Evolutionary conservation across 2,888 invertebrate species (phyloP).

Genomic region (Palloptera scutellata): DNA sequence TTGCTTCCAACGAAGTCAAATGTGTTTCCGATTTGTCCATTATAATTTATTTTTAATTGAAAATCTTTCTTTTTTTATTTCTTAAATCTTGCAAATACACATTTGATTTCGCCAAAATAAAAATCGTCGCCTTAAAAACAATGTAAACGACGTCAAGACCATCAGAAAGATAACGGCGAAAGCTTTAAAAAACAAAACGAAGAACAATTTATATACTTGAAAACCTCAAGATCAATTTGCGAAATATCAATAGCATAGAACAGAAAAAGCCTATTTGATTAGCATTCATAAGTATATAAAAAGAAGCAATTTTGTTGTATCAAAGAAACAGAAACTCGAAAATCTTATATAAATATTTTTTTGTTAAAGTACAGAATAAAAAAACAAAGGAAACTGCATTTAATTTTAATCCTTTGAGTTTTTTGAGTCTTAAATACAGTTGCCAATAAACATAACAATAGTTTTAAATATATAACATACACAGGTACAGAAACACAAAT

Average conservation of each 20-base stretch:
- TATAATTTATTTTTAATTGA: background rate
- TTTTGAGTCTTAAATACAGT: slow-evolving; percentile 1
- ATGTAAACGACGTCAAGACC: background rate
- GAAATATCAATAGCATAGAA: background rate
- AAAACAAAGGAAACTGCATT: slow-evolving; percentile 12
- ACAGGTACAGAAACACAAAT: background rate
- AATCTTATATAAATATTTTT: background rate
- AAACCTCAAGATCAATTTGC: background rate
- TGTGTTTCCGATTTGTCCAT: background rate
- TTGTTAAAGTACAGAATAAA: slow-evolving; percentile 21
- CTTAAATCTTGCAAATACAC: background rate
- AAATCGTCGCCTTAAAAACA: background rate
- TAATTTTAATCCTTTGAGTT: background rate
- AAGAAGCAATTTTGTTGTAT: background rate
- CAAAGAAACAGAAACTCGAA: background rate
- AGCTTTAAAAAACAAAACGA: slow-evolving; percentile 17
- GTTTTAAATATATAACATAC: background rate
- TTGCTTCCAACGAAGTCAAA: background rate
- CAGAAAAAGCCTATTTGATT: background rate
- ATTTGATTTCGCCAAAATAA: background rate
- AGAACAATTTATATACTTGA: slow-evolving; percentile 1
- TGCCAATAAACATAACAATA: slow-evolving; percentile 13
- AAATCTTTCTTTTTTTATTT: background rate
- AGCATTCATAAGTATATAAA: too few relatives aligned
- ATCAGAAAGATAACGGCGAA: background rate